Evolutionary conservation across 2,797 vertebrate genomes (phyloP), one percentile per base, ranked within the genome.

Genomic region (Hydrolagus colliei): DNA sequence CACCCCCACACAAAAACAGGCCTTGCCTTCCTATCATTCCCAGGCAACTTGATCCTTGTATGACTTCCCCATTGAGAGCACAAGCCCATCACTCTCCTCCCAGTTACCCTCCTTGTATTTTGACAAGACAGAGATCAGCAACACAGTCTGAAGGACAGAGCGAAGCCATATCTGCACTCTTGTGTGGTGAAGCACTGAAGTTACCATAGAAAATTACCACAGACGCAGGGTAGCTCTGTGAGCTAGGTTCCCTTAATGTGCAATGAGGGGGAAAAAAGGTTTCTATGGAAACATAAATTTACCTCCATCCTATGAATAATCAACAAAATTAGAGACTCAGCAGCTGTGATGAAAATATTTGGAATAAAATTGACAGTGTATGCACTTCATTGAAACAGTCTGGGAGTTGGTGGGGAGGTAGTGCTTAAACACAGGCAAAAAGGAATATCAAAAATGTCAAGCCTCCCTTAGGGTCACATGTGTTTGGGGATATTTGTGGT

Each of bases 261-360:
- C 78, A 27, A 32, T 67, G 62, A 82, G 22, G 27, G 27, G 18
- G 22, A 16, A 82, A 67, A 1, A 35, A 77, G 41, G 78, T 82
- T 82, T 67, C 78, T 63, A 65, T 68, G 22, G 61, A 67, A 82
- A 82, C 62, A 67, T 59, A 61, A 67, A 18, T 32, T 68, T 82
- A 8, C 63, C 27, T 52, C 6, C 6, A 80, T 80, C 9, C 62
- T 8, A 35, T 14, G 22, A 68, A 68, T 67, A 35, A 63, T 9
- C 27, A 82, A 35, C 22, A 63, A 67, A 67, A 67, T 67, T 35
- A 35, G 78, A 82, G 35, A 22, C 78, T 9, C 62, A 82, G 62
- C 77, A 82, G 78, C 78, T 67, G 27, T 67, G 32, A 82, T 82
- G 65, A 32, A 82, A 77, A 77, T 77, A 77, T 11, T 1, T 77